Percentiles rank a stretch among this genome's conserved stretches.
phyloP scores from a whole-genome alignment of 1,140 invertebrate species.

The Chironomus tepperi region DNA sequence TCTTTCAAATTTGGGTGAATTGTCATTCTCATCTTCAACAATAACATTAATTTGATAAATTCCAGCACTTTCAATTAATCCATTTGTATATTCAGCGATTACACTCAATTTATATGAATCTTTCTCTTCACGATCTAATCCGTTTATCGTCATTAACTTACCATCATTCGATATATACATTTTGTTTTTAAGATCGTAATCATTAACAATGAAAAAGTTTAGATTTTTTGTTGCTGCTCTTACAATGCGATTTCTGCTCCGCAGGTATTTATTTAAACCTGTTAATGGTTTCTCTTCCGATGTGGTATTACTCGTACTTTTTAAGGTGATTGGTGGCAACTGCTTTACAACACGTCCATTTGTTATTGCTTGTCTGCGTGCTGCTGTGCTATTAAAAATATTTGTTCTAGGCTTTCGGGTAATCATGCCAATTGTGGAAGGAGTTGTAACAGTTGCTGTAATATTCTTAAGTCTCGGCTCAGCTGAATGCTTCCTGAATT shows the following conservation, averaged over 20 bases:
- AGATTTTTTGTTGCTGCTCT: slow-evolving; percentile 41
- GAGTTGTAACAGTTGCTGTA: background rate
- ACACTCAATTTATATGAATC: slow-evolving; percentile 68
- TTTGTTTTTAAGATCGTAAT: slow-evolving; percentile 64
- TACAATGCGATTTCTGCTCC: background rate
- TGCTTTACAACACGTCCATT: slow-evolving; percentile 14
- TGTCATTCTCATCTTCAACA: slow-evolving; percentile 86
- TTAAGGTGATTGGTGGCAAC: background rate
- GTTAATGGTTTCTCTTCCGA: background rate
- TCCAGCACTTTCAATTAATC: slow-evolving; percentile 53
- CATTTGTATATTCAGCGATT: slow-evolving; percentile 62
- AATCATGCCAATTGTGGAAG: background rate
- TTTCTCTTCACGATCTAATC: slow-evolving; percentile 67
- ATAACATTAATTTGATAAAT: slow-evolving; percentile 68
- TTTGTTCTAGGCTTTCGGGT: background rate
- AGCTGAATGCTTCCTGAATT: background rate
- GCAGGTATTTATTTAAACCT: background rate
- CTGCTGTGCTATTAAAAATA: slow-evolving; percentile 4
- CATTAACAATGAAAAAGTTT: slow-evolving; percentile 67
- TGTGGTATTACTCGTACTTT: background rate
- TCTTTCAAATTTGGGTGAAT: slow-evolving; percentile 70
- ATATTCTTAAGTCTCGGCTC: background rate
- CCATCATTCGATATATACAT: slow-evolving; percentile 69
- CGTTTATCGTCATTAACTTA: slow-evolving; percentile 62
- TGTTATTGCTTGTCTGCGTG: slow-evolving; percentile 16